These are phyloP conservation scores for Bufo gargarizans DNA, from an alignment of 2,113 vertebrate genomes.

Conservation along the genomic window DNA sequence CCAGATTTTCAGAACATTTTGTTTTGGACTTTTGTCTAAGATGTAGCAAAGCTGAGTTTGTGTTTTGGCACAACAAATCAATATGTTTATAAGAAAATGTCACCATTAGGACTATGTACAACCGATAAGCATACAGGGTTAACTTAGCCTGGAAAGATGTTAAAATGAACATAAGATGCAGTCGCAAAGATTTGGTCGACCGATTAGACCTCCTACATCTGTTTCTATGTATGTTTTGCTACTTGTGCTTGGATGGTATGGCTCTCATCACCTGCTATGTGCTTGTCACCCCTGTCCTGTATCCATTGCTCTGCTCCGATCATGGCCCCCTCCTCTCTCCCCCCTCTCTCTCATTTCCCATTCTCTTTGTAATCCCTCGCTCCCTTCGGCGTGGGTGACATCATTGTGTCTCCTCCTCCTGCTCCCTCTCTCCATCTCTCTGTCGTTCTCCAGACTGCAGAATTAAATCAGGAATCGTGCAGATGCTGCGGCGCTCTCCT, in stretches of 20 bases:
- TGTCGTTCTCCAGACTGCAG: slow-evolving; percentile 39
- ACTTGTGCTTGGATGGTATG: not conserved
- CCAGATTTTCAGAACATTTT: not conserved
- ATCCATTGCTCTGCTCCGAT: slow-evolving; percentile 43
- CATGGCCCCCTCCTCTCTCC: slow-evolving; percentile 56
- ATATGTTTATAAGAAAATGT: too few relatives aligned
- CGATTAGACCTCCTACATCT: not conserved
- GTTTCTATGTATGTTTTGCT: not conserved
- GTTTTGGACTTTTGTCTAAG: not conserved
- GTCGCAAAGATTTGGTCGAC: not conserved
- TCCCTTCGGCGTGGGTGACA: slow-evolving; percentile 61
- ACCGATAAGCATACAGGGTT: not conserved
- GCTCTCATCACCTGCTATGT: not conserved
- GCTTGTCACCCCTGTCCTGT: slow-evolving; percentile 41
- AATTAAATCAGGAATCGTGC: slow-evolving; percentile 57
- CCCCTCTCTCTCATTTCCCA: slow-evolving; percentile 58
- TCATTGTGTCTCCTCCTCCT: slow-evolving; percentile 60
- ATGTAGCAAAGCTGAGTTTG: not conserved
- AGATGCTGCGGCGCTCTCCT: slow-evolving; percentile 50
- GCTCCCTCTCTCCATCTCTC: slow-evolving; percentile 57
- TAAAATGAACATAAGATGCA: not conserved
- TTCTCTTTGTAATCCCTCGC: slow-evolving; percentile 55
- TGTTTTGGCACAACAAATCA: not conserved
- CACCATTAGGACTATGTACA: too few relatives aligned
- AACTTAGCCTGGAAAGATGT: not conserved